Evolutionary conservation across 2,888 invertebrate genomes (phyloP).

Genomic region (Choristoneura rosaceana): DNA sequence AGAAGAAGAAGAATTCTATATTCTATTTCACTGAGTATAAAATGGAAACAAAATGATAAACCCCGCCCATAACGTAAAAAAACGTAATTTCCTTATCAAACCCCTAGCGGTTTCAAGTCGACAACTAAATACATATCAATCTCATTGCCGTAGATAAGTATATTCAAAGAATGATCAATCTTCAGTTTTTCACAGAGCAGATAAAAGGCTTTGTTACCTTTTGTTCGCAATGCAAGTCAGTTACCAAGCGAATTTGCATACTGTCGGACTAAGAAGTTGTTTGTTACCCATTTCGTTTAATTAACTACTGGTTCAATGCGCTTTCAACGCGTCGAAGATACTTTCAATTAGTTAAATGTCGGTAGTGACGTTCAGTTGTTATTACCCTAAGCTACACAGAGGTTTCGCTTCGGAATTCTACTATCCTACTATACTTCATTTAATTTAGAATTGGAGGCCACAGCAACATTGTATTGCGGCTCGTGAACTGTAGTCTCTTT

Average conservation of each 20-base stretch:
- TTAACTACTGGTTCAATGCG: conserved; percentile 8
- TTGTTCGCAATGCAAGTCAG: conserved; percentile 32
- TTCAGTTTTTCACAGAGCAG: conserved; percentile 17
- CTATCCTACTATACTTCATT: no score
- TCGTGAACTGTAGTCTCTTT: no score
- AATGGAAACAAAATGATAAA: not conserved
- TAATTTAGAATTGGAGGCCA: no score
- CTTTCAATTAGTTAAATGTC: not conserved
- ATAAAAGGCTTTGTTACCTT: conserved; percentile 25
- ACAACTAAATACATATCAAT: conserved; percentile 26
- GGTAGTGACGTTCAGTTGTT: not conserved
- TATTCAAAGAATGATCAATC: conserved; percentile 31
- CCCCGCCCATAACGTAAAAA: not conserved
- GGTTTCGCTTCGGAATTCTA: no score
- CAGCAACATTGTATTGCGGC: no score
- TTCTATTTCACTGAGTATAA: no score
- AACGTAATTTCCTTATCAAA: not conserved
- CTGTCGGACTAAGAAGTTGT: not conserved
- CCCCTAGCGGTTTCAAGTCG: conserved; percentile 5
- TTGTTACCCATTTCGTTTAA: conserved; percentile 20
- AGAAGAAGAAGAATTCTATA: no score
- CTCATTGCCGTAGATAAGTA: conserved; percentile 25
- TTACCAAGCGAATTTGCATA: conserved; percentile 23
- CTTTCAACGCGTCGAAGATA: not conserved
- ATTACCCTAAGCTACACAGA: no score